Conservation (phyloP, 1,140 invertebrate genomes). For the Pteromalus puparum region DNA sequence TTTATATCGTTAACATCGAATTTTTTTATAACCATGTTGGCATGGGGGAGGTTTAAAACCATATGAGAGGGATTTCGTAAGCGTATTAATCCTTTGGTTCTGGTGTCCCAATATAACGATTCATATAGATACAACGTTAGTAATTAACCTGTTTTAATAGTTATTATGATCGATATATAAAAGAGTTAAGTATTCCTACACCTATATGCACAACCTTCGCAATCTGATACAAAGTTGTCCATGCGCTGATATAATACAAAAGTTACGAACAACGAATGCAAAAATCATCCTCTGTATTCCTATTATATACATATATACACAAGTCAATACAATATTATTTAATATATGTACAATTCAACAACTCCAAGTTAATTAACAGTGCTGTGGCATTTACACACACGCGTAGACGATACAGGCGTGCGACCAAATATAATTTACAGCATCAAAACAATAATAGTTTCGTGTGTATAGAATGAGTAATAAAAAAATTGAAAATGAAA, state of each 20-base stretch:
- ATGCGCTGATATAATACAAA: background rate
- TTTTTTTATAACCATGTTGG: background rate
- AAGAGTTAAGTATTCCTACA: background rate
- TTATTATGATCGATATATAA: background rate
- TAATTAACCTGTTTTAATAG: background rate
- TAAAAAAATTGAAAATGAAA: constrained; percentile 29
- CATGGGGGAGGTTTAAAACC: background rate
- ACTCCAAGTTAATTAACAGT: background rate
- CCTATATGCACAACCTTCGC: background rate
- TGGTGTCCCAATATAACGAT: background rate
- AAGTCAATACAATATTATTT: too few species aligned
- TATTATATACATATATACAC: background rate
- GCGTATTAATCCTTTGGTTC: background rate
- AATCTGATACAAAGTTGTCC: background rate
- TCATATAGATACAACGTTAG: background rate
- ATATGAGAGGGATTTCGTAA: background rate
- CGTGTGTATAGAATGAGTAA: constrained; percentile 23
- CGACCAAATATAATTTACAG: background rate
- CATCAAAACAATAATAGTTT: background rate
- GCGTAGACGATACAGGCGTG: background rate
- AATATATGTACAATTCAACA: background rate
- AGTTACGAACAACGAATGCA: background rate
- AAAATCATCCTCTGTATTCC: background rate
- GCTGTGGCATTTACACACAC: background rate
- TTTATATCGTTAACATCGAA: background rate